phyloP scores from a whole-genome alignment of 2,888 invertebrate species.

The Agrilus mali region DNA sequence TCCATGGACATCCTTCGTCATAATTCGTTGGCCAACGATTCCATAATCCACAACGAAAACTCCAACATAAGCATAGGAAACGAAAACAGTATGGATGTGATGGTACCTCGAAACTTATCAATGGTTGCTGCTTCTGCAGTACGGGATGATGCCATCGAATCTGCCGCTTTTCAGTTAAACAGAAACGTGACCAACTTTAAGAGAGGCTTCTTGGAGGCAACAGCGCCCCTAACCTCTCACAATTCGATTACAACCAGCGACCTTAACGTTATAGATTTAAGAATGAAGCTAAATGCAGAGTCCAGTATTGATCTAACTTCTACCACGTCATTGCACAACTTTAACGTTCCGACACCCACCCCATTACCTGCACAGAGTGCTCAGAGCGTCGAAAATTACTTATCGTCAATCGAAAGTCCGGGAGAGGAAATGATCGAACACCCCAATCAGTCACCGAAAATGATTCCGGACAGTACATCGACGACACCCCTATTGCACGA shows the following conservation, averaged over 20 bases:
- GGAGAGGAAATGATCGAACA: conserved; percentile 1
- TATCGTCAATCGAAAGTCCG: conserved; percentile 38
- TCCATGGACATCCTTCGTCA: conserved; percentile 38
- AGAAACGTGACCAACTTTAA: too few species aligned
- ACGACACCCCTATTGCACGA: too few species aligned
- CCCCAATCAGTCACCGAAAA: not conserved
- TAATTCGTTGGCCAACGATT: conserved; percentile 14
- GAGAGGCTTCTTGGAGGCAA: too few species aligned
- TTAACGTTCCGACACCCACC: conserved; percentile 33
- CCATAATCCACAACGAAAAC: conserved; percentile 19
- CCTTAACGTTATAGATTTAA: conserved; percentile 50
- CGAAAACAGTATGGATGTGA: conserved; percentile 26
- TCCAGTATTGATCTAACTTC: conserved; percentile 37
- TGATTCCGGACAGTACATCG: not conserved
- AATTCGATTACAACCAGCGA: conserved; percentile 27
- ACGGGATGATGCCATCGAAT: not conserved
- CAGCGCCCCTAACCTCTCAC: too few species aligned
- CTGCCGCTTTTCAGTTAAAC: too few species aligned
- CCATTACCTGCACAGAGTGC: conserved; percentile 43
- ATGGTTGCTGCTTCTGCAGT: conserved; percentile 1
- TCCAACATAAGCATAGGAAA: conserved; percentile 27
- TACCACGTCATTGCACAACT: conserved; percentile 36
- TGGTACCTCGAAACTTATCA: conserved; percentile 20
- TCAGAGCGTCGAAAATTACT: conserved; percentile 45
- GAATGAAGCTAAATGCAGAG: conserved; percentile 49